Conservation (phyloP, 2,888 invertebrate species). For the Mechanitis mazaeus region DNA sequence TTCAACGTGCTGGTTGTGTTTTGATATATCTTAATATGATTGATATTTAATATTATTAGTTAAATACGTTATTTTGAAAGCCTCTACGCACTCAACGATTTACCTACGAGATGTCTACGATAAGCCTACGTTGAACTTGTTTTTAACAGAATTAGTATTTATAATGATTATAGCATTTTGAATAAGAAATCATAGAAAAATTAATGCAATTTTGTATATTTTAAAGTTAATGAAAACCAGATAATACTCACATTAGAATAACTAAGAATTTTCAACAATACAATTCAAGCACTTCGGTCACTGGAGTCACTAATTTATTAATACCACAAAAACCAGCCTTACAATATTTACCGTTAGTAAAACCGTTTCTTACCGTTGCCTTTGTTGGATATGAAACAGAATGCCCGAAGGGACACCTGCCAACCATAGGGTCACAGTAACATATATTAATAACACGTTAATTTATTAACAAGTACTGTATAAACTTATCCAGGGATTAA, state of each 20-base stretch:
- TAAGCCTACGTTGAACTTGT: no score
- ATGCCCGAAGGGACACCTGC: conserved; percentile 69
- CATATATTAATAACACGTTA: conserved; percentile 76
- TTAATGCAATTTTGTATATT: no score
- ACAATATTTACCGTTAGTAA: conserved; percentile 69
- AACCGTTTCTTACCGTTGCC: conserved; percentile 65
- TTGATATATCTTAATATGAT: no score
- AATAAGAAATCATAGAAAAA: background rate
- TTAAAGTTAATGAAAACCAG: no score
- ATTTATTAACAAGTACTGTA: conserved; percentile 76
- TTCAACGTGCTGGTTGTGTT: conserved; percentile 15
- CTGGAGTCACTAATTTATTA: conserved; percentile 55
- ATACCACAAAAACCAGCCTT: conserved; percentile 62
- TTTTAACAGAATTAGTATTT: no score
- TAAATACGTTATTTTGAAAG: no score
- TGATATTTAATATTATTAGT: no score
- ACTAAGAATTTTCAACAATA: conserved; percentile 29
- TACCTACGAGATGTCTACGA: no score
- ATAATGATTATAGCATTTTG: no score
- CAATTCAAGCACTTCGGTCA: conserved; percentile 55
- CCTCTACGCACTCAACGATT: no score
- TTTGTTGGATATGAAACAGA: conserved; percentile 64
- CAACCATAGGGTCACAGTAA: conserved; percentile 66
- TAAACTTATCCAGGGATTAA: conserved; percentile 76
- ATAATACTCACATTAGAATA: conserved; percentile 14